Conservation (phyloP, 2,113 vertebrate species). For the Eira barbara region DNA sequence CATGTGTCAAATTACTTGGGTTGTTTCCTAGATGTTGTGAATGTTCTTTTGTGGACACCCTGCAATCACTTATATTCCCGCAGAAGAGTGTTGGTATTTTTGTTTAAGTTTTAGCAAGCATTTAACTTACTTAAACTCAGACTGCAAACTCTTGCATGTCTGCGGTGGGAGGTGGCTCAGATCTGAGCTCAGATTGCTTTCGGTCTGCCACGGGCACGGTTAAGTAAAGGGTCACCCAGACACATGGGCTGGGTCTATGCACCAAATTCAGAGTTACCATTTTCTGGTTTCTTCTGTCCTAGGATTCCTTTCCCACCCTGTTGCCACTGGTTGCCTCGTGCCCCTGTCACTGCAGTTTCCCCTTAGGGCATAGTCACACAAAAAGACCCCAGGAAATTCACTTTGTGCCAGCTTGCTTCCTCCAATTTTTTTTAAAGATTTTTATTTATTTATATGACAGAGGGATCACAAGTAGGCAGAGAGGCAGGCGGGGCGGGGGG, state of each 20-base stretch:
- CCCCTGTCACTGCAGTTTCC: background rate
- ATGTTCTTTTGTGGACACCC: background rate
- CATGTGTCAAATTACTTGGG: background rate
- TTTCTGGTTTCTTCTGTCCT: background rate
- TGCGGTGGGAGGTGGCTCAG: background rate
- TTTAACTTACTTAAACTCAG: background rate
- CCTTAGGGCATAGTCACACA: background rate
- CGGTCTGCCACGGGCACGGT: background rate
- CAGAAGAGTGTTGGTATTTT: background rate
- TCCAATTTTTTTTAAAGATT: no score
- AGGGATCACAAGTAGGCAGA: no score
- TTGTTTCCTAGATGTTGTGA: background rate
- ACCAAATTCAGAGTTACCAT: background rate
- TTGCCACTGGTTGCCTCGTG: background rate
- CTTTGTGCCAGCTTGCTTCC: background rate
- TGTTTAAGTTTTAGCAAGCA: background rate
- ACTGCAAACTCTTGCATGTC: background rate
- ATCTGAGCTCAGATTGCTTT: background rate
- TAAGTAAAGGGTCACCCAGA: background rate
- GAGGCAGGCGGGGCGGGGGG: rapidly evolving
- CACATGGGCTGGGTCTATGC: background rate
- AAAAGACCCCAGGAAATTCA: background rate
- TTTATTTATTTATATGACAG: no score
- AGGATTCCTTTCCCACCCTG: background rate
- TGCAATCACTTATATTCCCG: background rate